Base-by-base conservation (phyloP, 1,140 invertebrate genomes). In the Anastatus disparis region DNA sequence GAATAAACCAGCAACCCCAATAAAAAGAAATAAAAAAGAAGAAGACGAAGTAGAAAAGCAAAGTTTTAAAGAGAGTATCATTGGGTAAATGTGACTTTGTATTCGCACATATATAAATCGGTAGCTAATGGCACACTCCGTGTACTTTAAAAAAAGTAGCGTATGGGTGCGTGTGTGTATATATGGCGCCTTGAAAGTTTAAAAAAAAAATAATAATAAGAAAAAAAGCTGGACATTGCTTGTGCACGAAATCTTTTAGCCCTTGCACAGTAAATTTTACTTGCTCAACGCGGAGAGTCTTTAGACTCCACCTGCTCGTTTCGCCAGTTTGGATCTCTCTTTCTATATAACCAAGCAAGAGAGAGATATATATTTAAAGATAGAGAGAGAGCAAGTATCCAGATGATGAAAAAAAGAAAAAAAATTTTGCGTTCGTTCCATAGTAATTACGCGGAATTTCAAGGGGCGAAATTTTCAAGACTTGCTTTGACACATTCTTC, bases 401-500 rank as follows among this genome's bases (percentile, higher is more conserved):
- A 9, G 56, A 50, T 29, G 44, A 24, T 12, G 59, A 63, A 35
- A 61, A 64, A n/a, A n/a, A n/a, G n/a, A n/a, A n/a, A 70, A 70
- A 59, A 64, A 46, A 40, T 63, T 64, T 64, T n/a, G n/a, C 50
- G 50, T 46, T 27, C 58, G 68, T 59, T 70, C 68, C 68, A 64
- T 64, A 70, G 59, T 70, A 70, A 70, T 70, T 63, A 70, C 68
- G 68, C 68, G 61, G 68, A 70, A 70, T 70, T 58, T 64, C 68
- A 50, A 22, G n/a, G n/a, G n/a, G 42, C 52, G 68, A 70, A 70
- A 64, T 64, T 61, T 56, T 44, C 46, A 59, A n/a, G 68, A 40
- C 52, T 64, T 61, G 67, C 62, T 70, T 70, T 64, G 68, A 70
- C 68, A 70, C 61, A 58, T 70, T 70, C 68, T 46, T 52, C 48